phyloP scores from a whole-genome alignment of 53 echinoderm and acorn worm species.

The Apostichopus leukothele region DNA sequence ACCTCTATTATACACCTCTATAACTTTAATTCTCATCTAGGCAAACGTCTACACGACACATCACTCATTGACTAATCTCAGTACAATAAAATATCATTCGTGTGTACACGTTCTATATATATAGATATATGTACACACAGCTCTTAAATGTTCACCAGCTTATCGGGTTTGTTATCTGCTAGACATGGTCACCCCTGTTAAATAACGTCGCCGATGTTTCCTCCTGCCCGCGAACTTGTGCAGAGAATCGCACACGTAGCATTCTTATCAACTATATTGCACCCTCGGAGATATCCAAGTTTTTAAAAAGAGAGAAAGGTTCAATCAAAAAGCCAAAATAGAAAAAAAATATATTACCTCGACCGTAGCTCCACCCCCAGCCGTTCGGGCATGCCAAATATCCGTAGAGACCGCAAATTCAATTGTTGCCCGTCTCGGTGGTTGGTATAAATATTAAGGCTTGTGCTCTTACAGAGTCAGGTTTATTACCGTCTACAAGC shows the following conservation, averaged over 20 bases:
- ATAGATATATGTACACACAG: too few relatives aligned
- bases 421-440: conserved; percentile 16
- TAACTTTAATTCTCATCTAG: too few relatives aligned
- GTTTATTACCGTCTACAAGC: background rate
- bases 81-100: too few relatives aligned
- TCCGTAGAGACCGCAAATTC: conserved; percentile 33
- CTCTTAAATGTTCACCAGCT: too few relatives aligned
- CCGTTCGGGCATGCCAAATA: conserved; percentile 42
- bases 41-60: too few relatives aligned
- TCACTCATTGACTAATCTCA: too few relatives aligned
- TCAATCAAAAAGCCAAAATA: background rate
- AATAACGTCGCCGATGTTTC: too few relatives aligned
- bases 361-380: conserved; percentile 43
- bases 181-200: too few relatives aligned
- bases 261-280: background rate
- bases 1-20: too few relatives aligned
- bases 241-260: background rate
- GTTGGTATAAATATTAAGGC: conserved; percentile 36
- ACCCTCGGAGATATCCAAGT: background rate
- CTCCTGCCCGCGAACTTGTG: too few relatives aligned
- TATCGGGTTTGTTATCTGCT: too few relatives aligned
- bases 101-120: too few relatives aligned
- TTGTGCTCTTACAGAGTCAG: background rate
- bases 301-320: background rate
- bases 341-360: background rate